Evolutionary conservation across 1,140 invertebrate species (phyloP).

Genomic region (Limonius californicus): DNA sequence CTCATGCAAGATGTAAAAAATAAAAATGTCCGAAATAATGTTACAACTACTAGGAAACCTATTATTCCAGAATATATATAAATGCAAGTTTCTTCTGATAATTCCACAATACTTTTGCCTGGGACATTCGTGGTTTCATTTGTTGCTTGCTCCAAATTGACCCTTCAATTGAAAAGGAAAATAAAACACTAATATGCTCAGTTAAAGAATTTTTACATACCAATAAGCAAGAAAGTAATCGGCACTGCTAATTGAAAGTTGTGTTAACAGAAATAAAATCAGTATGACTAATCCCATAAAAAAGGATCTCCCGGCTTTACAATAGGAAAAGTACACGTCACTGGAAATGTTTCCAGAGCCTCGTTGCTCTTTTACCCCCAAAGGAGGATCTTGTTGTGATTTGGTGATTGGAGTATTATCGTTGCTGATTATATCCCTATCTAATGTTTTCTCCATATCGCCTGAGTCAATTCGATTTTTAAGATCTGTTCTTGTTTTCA

Average conservation of each 20-base stretch:
- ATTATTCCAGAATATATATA: constrained; percentile 54
- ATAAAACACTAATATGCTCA: no score
- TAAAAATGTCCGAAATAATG: constrained; percentile 58
- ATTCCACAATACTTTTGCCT: no score
- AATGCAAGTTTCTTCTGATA: constrained; percentile 37
- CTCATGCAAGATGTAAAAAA: constrained; percentile 78
- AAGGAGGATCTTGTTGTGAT: background rate
- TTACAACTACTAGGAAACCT: constrained; percentile 53
- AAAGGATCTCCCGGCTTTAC: constrained; percentile 61
- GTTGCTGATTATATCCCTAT: no score
- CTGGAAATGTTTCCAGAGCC: constrained; percentile 50
- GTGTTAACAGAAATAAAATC: constrained; percentile 62
- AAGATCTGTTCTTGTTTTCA: constrained; percentile 60
- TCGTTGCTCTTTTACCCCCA: constrained; percentile 45
- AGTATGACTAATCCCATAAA: constrained; percentile 56
- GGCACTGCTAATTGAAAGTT: constrained; percentile 63
- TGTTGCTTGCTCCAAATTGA: background rate
- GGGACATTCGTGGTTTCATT: no score
- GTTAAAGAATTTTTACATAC: no score
- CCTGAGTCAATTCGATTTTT: constrained; percentile 52
- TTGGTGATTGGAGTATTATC: no score
- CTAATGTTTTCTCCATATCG: constrained; percentile 41
- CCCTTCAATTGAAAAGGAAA: no score
- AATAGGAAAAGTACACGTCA: constrained; percentile 69
- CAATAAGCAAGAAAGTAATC: constrained; percentile 79